Conservation (phyloP, 2,113 vertebrate species). For the Barnardius zonarius region DNA sequence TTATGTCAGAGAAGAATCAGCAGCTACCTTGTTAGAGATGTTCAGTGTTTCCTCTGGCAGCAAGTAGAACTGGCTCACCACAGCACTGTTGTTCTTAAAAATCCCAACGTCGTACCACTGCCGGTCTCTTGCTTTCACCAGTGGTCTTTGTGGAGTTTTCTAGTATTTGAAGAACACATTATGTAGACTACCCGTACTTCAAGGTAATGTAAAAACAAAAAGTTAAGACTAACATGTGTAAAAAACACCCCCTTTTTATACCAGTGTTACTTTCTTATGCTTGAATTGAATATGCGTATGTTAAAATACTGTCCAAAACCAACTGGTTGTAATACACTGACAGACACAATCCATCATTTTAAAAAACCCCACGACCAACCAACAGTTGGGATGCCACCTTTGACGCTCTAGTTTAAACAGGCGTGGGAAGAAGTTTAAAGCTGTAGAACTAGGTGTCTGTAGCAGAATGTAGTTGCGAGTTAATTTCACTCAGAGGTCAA, state of each 20-base stretch:
- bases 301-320: neutral
- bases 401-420: neutral
- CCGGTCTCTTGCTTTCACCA: constrained; percentile 65
- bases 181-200: constrained; percentile 22
- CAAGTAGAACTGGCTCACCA: constrained; percentile 89
- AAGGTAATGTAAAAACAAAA: neutral
- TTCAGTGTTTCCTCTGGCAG: constrained; percentile 77
- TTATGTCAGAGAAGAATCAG: neutral
- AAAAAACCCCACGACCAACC: neutral
- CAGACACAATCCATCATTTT: neutral
- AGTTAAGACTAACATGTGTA: neutral
- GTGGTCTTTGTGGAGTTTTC: constrained; percentile 67
- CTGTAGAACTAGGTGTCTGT: neutral
- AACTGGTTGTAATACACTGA: neutral
- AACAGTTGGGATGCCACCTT: constrained; percentile 1
- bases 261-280: neutral
- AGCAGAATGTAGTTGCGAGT: constrained; percentile 34
- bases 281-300: neutral
- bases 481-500: constrained; percentile 23
- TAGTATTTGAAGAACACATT: constrained; percentile 60
- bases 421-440: neutral
- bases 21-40: constrained; percentile 72
- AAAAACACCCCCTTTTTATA: neutral
- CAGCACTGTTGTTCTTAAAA: constrained; percentile 87
- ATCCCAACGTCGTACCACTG: constrained; percentile 93